phyloP scores from a whole-genome alignment of 2,888 invertebrate species.

The Phortica magna region DNA sequence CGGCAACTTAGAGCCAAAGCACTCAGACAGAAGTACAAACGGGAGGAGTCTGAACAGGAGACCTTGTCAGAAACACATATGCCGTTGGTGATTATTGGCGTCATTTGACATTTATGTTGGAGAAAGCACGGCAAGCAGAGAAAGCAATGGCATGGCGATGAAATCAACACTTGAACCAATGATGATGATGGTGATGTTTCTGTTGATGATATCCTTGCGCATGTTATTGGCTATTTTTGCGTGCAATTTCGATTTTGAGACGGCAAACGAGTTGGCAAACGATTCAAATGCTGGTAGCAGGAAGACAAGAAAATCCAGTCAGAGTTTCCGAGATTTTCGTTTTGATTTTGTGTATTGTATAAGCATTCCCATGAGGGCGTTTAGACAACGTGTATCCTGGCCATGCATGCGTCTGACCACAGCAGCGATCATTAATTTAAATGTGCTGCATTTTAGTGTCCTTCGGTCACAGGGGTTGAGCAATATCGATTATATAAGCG shows the following conservation, averaged over 20 bases:
- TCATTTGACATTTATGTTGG: neutral
- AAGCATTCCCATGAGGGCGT: slow-evolving; percentile 31
- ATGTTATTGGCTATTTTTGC: neutral
- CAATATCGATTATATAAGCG: slow-evolving; percentile 16
- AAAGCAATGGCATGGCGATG: neutral
- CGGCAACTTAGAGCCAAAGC: neutral
- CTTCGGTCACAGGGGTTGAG: neutral
- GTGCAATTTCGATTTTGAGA: neutral
- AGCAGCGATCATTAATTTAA: slow-evolving; percentile 33
- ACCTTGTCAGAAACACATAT: neutral
- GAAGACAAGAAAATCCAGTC: neutral
- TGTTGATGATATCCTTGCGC: neutral
- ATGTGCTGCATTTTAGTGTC: slow-evolving; percentile 10
- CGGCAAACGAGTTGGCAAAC: neutral
- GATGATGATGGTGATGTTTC: neutral
- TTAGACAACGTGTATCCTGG: neutral
- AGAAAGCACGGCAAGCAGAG: neutral
- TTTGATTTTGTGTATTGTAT: neutral
- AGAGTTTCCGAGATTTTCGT: too few relatives aligned
- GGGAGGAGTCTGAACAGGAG: neutral
- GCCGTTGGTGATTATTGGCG: neutral
- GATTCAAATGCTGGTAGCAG: slow-evolving; percentile 1
- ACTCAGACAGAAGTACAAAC: neutral
- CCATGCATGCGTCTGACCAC: slow-evolving; percentile 17
- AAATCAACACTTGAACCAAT: neutral